Base-by-base conservation (phyloP, 2,113 vertebrate species). In the Elephantulus edwardii region DNA sequence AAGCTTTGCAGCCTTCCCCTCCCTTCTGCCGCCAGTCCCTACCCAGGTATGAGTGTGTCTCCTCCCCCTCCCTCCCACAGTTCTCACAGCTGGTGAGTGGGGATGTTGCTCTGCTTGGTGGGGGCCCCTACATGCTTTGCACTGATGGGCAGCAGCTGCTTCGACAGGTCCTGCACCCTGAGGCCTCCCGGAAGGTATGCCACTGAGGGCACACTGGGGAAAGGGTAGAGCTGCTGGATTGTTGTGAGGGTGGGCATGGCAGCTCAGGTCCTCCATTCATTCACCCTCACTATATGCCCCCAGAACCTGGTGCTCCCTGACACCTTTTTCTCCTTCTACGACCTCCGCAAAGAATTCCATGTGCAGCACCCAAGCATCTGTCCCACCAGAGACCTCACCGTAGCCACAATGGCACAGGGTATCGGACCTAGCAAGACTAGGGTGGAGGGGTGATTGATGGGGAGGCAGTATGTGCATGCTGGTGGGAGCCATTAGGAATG, bases 101-200 rank as follows among this genome's bases (percentile, higher is more conserved):
- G 94, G 99, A 99, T 89, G 93, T 99, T 92, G 98, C 99, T 96
- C 97, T 97, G 68, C 97, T 99, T 78, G 98, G 98, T 89, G 98
- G 98, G 89, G 99, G 93, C 95, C 98, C 98, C 1, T 99, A 98
- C 95, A 98, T 97, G 1, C 98, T 99, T 79, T 99, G 99, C 95
- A 98, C 99, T 9, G 98, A 99, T 97, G 98, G 98, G 91, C 98
- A 98, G 79, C 97, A 98, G 54, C 95, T 99, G 92, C 97, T 99
- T 81, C 98, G 99, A 87, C 99, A 99, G 96, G 99, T 98, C 74
- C 98, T 99, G 74, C 99, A 99, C 93, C 98, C 99, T 0, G 99
- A 99, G 95, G 98, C 98, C 64, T 99, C 99, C 93, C 99, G 98
- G 96, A 99, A 99, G 98, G 99, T 99, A 97, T 30, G 88, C 40